Evolutionary conservation across 2,888 invertebrate genomes (phyloP), one percentile per base, ranked within the genome.

Genomic region (Heteromyza rotundicornis): DNA sequence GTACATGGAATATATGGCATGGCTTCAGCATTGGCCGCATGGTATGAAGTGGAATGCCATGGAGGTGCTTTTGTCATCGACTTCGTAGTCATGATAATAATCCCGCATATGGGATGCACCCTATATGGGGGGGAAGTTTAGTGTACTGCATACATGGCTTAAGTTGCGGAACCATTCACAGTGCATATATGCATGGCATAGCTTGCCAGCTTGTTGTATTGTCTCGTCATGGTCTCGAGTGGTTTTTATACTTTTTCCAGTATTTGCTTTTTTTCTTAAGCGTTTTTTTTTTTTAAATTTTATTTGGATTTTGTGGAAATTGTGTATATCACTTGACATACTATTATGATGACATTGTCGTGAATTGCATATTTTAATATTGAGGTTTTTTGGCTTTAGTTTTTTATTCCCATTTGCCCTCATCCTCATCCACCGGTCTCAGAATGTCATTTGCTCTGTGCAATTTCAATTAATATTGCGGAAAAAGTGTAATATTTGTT

Each of bases 261-360:
- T 24, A 50, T 44, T 17, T 22, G n/a, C 50, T 10, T 24, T 32
- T 10, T 40, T 22, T 32, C 17, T 55, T 17, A 22, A 14, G 7
- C 27, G 10, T 7, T 32, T 5, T 32, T 12, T 32, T 12, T 32
- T 5, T 12, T 5, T 12, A 32, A 8, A 32, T 12, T 8, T 12
- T 8, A 5, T 8, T 12, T 8, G 32, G 12, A 5, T 8, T 12
- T 8, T n/a, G n/a, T n/a, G n/a, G 14, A 40, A 68, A 61, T 68
- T 65, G 56, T 50, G 40, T 64, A 67, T 63, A 71, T 75, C 72
- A 73, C 71, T 75, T 71, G 76, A 75, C 76, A 76, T 76, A 73
- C 75, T 71, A 74, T 74, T 74, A 76, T 75, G 76, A 76, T 74
- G 74, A 74, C 76, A 75, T 75, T 73, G 76, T 76, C 75, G 76